Evolutionary conservation across 1,140 invertebrate species (phyloP).

Genomic region (Andrena cerasifolii): DNA sequence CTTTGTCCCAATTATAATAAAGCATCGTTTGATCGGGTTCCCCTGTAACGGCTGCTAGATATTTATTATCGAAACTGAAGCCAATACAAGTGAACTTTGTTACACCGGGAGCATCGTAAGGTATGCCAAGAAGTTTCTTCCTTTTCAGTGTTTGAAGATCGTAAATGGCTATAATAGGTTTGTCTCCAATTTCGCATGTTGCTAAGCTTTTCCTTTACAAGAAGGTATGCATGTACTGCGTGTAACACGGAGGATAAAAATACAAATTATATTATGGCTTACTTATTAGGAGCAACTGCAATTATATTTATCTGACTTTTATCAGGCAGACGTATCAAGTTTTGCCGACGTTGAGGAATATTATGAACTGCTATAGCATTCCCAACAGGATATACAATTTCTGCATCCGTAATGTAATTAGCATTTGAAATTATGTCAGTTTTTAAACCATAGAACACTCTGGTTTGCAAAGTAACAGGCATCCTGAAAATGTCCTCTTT

Average conservation of each 20-base stretch:
- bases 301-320: constrained; percentile 83
- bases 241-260: not conserved
- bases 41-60: constrained; percentile 89
- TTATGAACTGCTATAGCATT: constrained; percentile 86
- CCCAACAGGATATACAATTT: constrained; percentile 87
- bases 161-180: constrained; percentile 86
- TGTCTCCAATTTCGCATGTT: constrained; percentile 82
- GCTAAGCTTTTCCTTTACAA: constrained; percentile 83
- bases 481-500: constrained; percentile 10
- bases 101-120: constrained; percentile 78
- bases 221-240: not conserved
- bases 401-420: constrained; percentile 86
- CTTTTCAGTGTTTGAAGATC: constrained; percentile 85
- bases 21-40: constrained; percentile 91
- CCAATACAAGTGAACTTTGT: constrained; percentile 87
- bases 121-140: constrained; percentile 85
- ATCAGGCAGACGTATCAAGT: constrained; percentile 79
- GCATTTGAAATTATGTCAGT: constrained; percentile 85
- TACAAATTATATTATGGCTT: constrained; percentile 62
- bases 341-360: constrained; percentile 78
- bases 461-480: constrained; percentile 74
- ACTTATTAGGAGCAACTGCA: constrained; percentile 86
- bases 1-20: constrained; percentile 93
- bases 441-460: constrained; percentile 84
- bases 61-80: constrained; percentile 91